Evolutionary conservation across 1,140 invertebrate species (phyloP), one percentile per base, ranked within the genome.

Genomic region (Notospermus geniculatus): DNA sequence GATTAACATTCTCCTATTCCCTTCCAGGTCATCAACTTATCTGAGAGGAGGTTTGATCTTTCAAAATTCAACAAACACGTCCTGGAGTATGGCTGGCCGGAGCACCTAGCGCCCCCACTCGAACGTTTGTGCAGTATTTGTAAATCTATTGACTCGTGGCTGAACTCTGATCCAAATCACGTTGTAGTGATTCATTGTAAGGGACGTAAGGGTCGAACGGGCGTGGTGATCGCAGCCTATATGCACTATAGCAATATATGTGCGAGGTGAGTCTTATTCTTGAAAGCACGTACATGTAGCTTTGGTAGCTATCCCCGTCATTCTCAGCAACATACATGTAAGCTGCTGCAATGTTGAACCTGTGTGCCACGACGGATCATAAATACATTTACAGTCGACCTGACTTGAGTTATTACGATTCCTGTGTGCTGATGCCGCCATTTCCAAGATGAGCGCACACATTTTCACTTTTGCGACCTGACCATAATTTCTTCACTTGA

Each of bases 171-270:
- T 72, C 75, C 76, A 0, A 85, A 88, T 17, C 90, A 92, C 80
- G 90, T 95, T 50, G 91, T 91, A 9, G 90, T 95, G 46, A 83
- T 95, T 41, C 89, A 95, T 73, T 90, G 91, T 67, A 93, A 91
- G 88, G 92, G 85, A 82, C 74, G 82, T 63, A 65, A 69, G 43
- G 72, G 73, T 66, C 85, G 92, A 57, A 84, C 93, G 23, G 92
- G 91, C 45, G 89, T 95, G 45, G 87, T 93, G 63, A 88, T 95
- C 59, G 90, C 91, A 15, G 91, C 92, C 9, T 95, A 93, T 81
- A 92, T 95, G 89, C 91, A 95, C 81, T 95, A 95, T 83, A 92
- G 90, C 66, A 92, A 88, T 73, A 93, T 95, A 68, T 95, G 92
- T 82, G 90, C 91, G 36, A 89, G 80, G 84, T 85, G 67, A 61